Base-by-base conservation (phyloP, 2,888 invertebrate genomes). In the Nomada fabriciana region DNA sequence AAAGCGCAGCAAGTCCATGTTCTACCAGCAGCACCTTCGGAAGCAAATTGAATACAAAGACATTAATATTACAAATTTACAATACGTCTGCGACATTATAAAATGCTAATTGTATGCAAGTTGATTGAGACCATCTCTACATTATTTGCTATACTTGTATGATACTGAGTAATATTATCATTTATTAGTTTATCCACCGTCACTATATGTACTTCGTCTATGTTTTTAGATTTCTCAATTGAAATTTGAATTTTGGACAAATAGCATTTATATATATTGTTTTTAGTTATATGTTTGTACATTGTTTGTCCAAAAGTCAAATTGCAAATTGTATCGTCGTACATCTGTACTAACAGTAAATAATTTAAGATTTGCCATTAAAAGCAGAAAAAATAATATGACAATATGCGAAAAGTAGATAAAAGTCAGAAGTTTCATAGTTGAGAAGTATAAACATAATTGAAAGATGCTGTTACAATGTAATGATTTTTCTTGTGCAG, bases 1-100 rank as follows among this genome's bases (percentile, higher is more conserved):
- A 98, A 98, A 94, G 98, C 98, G 76, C 96, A 96, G 92, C 98
- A 98, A 94, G 97, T 98, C 47, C 98, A 98, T 91, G 98, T 99
- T 36, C 95, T 98, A 86, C 95, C 94, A 86, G 91, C 93, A 67
- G 90, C 89, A 68, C 89, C 92, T 71, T 87, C 92, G 72, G 93
- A 93, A 85, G 86, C 87, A 77, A 91, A 89, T 80, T 91, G 79
- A 91, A 86, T 64, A 55, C 73, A 67, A 42, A 65, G 50, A 61
- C 63, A 79, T 69, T 83, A 42, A 69, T 78, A 76, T 83, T 78
- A 69, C 71, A 72, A 64, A 29, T 25, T 23, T 73, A 57, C 69
- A 82, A 60, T 65, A 76, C 47, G 43, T 73, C 55, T 69, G 55
- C 64, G 47, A 68, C 70, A 68, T 61, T 64, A 63, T 43, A 15